phyloP scores from a whole-genome alignment of 2,888 invertebrate species.

The Chrysodeixis includens region DNA sequence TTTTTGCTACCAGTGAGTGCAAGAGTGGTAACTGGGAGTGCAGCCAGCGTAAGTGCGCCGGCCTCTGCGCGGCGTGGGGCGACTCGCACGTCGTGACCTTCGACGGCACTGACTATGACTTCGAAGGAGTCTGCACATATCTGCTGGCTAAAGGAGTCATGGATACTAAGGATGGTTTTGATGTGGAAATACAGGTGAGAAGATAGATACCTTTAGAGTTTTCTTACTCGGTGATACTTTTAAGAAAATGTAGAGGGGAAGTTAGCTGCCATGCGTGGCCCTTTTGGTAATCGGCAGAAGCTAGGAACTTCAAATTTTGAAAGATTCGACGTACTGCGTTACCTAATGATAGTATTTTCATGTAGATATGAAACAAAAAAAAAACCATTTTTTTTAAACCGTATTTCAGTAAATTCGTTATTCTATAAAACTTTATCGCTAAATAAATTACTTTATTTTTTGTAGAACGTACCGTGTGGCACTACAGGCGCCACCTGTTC shows the following conservation, averaged over 20 bases:
- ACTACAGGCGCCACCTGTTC: constrained; percentile 96
- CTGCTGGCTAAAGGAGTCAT: constrained; percentile 93
- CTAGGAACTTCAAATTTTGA: no score
- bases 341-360: no score
- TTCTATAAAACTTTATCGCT: no score
- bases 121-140: constrained; percentile 97
- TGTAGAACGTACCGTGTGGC: constrained; percentile 95
- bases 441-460: not conserved
- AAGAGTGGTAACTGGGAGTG: constrained; percentile 95
- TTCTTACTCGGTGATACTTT: no score
- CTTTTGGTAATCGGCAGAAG: no score
- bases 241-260: no score
- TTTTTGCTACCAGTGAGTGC: constrained; percentile 88
- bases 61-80: constrained; percentile 95
- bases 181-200: constrained; percentile 91
- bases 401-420: no score
- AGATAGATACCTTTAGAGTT: not conserved
- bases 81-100: constrained; percentile 97
- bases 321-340: no score
- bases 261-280: no score
- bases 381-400: no score
- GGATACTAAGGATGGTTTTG: constrained; percentile 91
- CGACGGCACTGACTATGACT: constrained; percentile 94
- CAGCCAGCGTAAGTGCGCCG: constrained; percentile 92
- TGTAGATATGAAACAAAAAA: no score